These are phyloP conservation scores for Aricia agestis DNA, from an alignment of 1,140 invertebrate genomes.

Conservation along the genomic window DNA sequence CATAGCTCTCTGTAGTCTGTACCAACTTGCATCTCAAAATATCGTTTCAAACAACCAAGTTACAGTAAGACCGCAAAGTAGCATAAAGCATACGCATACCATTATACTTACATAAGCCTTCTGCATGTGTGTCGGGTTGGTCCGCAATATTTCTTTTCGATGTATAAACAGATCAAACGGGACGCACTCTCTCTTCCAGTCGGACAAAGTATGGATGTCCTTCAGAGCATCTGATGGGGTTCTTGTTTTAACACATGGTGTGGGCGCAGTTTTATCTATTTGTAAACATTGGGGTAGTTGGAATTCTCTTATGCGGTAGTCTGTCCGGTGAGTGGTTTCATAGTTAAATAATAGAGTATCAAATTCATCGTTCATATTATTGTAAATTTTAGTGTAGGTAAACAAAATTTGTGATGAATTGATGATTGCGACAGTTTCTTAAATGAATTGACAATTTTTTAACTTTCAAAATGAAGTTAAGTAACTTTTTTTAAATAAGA, in stretches of 20 bases:
- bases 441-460: too few species aligned
- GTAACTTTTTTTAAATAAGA: too few species aligned
- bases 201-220: slow-evolving; percentile 36
- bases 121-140: slow-evolving; percentile 40
- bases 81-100: too few species aligned
- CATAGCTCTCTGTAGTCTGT: too few species aligned
- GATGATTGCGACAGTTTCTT: too few species aligned
- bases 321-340: slow-evolving; percentile 40
- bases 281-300: slow-evolving; percentile 12
- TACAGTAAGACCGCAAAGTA: too few species aligned
- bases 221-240: not conserved
- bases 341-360: slow-evolving; percentile 46
- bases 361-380: slow-evolving; percentile 24
- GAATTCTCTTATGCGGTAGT: slow-evolving; percentile 34
- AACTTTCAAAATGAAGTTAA: too few species aligned
- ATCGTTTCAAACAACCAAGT: too few species aligned
- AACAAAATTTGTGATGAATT: not conserved
- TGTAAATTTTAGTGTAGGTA: not conserved
- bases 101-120: slow-evolving; percentile 41
- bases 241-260: not conserved
- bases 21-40: too few species aligned
- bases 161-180: slow-evolving; percentile 39
- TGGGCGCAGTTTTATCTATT: not conserved
- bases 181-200: slow-evolving; percentile 30
- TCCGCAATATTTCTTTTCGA: slow-evolving; percentile 38